Evolutionary conservation across 2,797 vertebrate species (phyloP).

Genomic region (Crax fasciolata): DNA sequence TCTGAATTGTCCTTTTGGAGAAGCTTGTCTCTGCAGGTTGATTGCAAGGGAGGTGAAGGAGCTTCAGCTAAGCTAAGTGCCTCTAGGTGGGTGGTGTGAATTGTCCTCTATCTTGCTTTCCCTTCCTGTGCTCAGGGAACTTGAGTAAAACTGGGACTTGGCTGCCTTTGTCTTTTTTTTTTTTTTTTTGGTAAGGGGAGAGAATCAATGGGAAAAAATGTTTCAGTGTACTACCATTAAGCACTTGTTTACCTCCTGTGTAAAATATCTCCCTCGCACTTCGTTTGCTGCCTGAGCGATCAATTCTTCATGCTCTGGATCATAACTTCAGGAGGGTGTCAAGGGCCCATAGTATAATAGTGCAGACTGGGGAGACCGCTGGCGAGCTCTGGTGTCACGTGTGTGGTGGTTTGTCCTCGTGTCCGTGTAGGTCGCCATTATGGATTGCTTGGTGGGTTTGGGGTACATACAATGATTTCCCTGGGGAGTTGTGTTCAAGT

Average conservation of each 20-base stretch:
- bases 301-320: background rate
- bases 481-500: background rate
- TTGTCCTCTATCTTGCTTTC: conserved; percentile 37
- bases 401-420: background rate
- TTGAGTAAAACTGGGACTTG: background rate
- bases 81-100: conserved; percentile 40
- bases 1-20: conserved; percentile 22
- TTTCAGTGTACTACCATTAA: background rate
- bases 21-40: background rate
- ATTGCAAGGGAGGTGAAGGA: conserved; percentile 36
- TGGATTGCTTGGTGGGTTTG: background rate
- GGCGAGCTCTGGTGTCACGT: background rate
- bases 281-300: background rate
- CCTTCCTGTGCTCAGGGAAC: background rate
- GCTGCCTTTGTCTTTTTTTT: background rate
- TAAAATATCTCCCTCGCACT: background rate
- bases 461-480: background rate
- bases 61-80: conserved; percentile 36
- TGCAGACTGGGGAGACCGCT: background rate
- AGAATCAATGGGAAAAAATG: background rate
- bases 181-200: background rate
- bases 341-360: background rate
- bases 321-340: background rate
- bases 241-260: background rate
- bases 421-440: rapidly evolving